phyloP scores from a whole-genome alignment of 2,113 vertebrate species.

The Pogonocichla stellata region DNA sequence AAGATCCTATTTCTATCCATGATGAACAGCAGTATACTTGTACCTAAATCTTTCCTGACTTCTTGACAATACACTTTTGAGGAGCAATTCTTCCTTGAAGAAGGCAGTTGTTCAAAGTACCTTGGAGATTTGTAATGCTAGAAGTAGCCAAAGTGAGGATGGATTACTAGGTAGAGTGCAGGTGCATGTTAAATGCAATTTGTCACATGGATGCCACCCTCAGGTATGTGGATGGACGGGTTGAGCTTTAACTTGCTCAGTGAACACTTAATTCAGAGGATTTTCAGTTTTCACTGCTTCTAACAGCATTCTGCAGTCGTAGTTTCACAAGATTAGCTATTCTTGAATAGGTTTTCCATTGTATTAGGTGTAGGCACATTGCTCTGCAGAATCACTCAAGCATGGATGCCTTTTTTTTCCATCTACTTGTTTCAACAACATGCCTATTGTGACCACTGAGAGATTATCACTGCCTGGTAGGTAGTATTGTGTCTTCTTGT shows the following conservation, averaged over 20 bases:
- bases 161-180: conserved; percentile 27
- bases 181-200: conserved; percentile 39
- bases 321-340: background rate
- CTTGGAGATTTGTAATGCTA: background rate
- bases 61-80: background rate
- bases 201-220: conserved; percentile 7
- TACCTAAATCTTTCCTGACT: background rate
- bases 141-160: conserved; percentile 12
- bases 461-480: background rate
- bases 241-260: conserved; percentile 28
- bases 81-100: background rate
- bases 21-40: background rate
- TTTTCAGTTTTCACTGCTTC: conserved; percentile 25
- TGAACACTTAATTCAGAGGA: conserved; percentile 14
- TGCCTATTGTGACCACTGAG: background rate
- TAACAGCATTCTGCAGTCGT: background rate
- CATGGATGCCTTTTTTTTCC: conserved; percentile 3
- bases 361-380: background rate
- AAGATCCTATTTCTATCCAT: background rate
- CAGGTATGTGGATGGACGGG: background rate
- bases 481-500: background rate
- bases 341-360: conserved; percentile 18
- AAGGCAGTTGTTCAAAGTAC: background rate
- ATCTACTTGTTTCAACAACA: background rate
- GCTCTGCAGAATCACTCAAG: conserved; percentile 18